Conservation (phyloP, 2,113 vertebrate genomes). For the Promerops cafer region DNA sequence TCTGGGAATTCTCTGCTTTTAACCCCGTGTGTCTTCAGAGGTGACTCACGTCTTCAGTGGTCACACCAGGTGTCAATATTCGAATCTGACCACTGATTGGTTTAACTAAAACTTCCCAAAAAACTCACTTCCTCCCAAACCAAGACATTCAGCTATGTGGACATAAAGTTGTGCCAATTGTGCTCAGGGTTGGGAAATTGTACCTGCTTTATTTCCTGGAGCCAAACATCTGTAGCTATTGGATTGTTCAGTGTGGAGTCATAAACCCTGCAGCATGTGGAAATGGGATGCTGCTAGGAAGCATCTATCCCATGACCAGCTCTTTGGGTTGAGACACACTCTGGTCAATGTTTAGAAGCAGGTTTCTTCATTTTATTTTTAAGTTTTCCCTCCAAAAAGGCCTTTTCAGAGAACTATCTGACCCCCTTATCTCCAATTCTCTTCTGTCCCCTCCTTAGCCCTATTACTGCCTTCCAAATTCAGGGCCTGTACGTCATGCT, state of each 20-base stretch:
- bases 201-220: neutral
- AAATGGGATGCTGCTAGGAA: neutral
- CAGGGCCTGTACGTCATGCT: neutral
- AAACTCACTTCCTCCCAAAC: too few species aligned
- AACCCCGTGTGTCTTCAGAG: too few species aligned
- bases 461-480: neutral
- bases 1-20: too few species aligned
- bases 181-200: neutral
- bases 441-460: neutral
- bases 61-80: too few species aligned
- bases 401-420: neutral
- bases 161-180: neutral
- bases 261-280: neutral
- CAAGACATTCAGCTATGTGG: neutral
- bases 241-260: neutral
- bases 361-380: neutral
- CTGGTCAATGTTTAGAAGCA: neutral
- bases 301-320: neutral
- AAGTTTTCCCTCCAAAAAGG: neutral
- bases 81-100: too few species aligned
- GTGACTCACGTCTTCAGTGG: too few species aligned
- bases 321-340: neutral
- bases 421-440: neutral
- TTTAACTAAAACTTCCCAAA: too few species aligned
- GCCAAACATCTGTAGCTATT: neutral